Evolutionary conservation across 2,797 vertebrate genomes (phyloP), one percentile per base, ranked within the genome.

Genomic region (Distichodus sexfasciatus): DNA sequence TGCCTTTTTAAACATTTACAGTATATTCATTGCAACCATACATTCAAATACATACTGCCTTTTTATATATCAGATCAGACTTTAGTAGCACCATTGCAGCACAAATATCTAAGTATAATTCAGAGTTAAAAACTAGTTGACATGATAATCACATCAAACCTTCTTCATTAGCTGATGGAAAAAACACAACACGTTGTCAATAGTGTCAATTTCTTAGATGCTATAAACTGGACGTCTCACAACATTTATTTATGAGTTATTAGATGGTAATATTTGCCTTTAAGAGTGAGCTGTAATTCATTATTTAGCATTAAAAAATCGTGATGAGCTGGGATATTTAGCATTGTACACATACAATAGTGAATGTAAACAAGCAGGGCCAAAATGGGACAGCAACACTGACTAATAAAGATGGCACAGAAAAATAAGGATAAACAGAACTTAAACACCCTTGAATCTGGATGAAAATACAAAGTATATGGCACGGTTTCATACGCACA

Each of bases 31-130:
- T 74, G 75, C 70, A 78, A 82, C 81, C 83, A 81, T 89, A 88
- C 88, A 87, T 86, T 88, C 82, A 87, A 85, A 82, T 79, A 88
- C 84, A 77, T 75, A 87, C 82, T 81, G 77, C 76, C 80, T 79
- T 84, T 81, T 79, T 80, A 81, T 76, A 83, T 74, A 83, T 83
- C 79, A 82, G 81, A 85, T 85, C 67, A 81, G 81, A 86, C 86
- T 81, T 81, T 72, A 70, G 73, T 83, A 88, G 87, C 84, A 87
- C 79, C 85, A 79, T 84, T 85, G 85, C 67, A 82, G 81, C 79
- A 74, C 76, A 76, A 74, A 46, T 62, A 71, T 74, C 64, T 69
- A 82, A 54, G 53, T 76, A 78, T 63, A 80, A 79, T 66, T 64
- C 41, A 60, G 51, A 41, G 50, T 74, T 72, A 69, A 64, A 72